phyloP scores from a whole-genome alignment of 2,888 invertebrate genomes.

The Schizaphis graminum region DNA sequence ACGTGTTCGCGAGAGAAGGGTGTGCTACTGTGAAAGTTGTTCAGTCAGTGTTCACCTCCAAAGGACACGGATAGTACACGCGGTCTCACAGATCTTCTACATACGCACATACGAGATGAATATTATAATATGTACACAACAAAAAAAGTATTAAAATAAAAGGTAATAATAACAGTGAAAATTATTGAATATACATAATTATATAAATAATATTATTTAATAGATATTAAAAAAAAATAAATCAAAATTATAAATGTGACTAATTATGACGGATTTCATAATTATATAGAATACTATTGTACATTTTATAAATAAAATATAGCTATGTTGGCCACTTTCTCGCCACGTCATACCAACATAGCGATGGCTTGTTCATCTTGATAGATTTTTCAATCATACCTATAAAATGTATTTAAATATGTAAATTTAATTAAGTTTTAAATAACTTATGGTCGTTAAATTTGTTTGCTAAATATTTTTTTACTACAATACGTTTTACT shows the following conservation, averaged over 20 bases:
- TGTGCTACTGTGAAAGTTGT: conserved; percentile 66
- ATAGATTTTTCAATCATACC: conserved; percentile 10
- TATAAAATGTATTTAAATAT: neutral
- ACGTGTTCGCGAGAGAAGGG: conserved; percentile 64
- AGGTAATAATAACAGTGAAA: neutral
- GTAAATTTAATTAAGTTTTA: neutral
- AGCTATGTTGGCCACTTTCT: conserved; percentile 48
- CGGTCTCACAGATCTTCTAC: conserved; percentile 6
- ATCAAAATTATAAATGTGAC: neutral
- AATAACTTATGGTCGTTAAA: neutral
- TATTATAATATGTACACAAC: conserved; percentile 12
- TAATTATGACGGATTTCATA: conserved; percentile 14
- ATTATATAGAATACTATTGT: conserved; percentile 29
- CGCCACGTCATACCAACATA: conserved; percentile 54
- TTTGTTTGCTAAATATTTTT: neutral
- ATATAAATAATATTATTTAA: neutral
- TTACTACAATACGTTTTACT: neutral
- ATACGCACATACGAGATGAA: conserved; percentile 17
- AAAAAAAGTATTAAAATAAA: conserved; percentile 30
- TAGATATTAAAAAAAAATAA: neutral
- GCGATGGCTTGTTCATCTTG: neutral
- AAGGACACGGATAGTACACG: conserved; percentile 51
- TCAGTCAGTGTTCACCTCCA: conserved; percentile 63
- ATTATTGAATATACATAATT: neutral
- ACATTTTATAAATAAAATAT: conserved; percentile 44